Percentiles rank a stretch among this genome's conserved stretches.
phyloP scores from a whole-genome alignment of 1,140 invertebrate species.

The Drosophila tristis region DNA sequence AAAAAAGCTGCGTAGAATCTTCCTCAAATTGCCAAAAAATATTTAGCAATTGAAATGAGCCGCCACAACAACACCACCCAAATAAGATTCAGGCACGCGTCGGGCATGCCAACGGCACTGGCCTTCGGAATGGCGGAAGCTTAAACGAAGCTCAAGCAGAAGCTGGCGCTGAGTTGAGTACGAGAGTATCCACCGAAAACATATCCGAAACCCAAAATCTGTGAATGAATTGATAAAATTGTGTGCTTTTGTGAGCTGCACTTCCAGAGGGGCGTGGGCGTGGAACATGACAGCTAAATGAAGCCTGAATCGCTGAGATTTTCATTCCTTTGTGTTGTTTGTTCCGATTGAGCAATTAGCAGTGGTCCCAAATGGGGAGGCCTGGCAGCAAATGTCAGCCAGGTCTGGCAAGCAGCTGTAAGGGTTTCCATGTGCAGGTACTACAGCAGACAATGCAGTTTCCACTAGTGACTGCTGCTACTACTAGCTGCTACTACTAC shows the following conservation, averaged over 20 bases:
- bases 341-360: constrained; percentile 47
- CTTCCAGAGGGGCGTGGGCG: constrained; percentile 21
- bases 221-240: constrained; percentile 64
- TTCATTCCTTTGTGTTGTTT: constrained; percentile 28
- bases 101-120: constrained; percentile 52
- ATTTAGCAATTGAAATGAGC: constrained; percentile 53
- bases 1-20: constrained; percentile 45
- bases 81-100: constrained; percentile 58
- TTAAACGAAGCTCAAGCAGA: constrained; percentile 15
- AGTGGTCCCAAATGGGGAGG: background rate
- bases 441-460: constrained; percentile 27
- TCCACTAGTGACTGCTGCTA: constrained; percentile 6
- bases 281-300: constrained; percentile 28
- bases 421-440: constrained; percentile 6
- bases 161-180: constrained; percentile 31
- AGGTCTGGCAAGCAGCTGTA: constrained; percentile 10
- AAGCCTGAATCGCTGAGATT: constrained; percentile 15
- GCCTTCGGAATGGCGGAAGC: constrained; percentile 73
- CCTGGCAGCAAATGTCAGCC: constrained; percentile 47
- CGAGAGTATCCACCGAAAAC: constrained; percentile 12
- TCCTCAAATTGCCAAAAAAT: constrained; percentile 37
- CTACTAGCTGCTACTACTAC: constrained; percentile 13
- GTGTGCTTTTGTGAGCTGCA: constrained; percentile 2
- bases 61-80: constrained; percentile 15
- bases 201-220: constrained; percentile 46